These are phyloP conservation scores for Pagetopsis macropterus DNA, from an alignment of 2,797 vertebrate species.

Conservation along the genomic window DNA sequence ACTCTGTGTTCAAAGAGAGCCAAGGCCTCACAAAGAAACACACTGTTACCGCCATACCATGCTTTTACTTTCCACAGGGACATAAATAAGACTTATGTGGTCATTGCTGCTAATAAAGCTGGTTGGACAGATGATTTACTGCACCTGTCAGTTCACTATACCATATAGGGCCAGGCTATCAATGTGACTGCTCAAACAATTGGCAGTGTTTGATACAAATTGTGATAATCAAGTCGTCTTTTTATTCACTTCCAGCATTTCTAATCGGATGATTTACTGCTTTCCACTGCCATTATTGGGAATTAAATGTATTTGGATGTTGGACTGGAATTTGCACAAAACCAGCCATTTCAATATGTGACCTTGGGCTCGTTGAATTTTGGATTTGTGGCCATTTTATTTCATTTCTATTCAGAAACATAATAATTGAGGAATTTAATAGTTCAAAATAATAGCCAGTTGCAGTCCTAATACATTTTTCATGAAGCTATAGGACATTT, in stretches of 20 bases:
- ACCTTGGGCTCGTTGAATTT: not conserved
- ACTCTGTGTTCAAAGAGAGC: not conserved
- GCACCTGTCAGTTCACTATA: constrained; percentile 4
- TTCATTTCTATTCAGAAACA: not conserved
- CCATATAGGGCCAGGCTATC: not conserved
- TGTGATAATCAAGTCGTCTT: not conserved
- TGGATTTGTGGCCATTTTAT: not conserved
- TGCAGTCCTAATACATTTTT: not conserved
- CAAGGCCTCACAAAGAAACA: constrained; percentile 5
- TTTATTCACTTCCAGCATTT: not conserved
- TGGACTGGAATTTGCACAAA: not conserved
- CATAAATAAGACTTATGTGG: not conserved
- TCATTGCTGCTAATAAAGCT: not conserved
- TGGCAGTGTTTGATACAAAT: not conserved
- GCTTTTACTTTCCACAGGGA: not conserved
- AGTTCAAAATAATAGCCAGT: not conserved
- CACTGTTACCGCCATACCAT: not conserved
- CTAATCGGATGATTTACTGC: not conserved
- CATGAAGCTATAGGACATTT: not conserved
- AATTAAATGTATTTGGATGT: not conserved
- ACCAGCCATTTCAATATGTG: not conserved
- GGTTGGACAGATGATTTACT: not conserved
- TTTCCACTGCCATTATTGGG: not conserved
- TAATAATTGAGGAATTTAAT: not conserved
- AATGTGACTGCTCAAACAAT: not conserved